Evolutionary conservation across 1,140 invertebrate genomes (phyloP).

Genomic region (Rhopalosiphum maidis): DNA sequence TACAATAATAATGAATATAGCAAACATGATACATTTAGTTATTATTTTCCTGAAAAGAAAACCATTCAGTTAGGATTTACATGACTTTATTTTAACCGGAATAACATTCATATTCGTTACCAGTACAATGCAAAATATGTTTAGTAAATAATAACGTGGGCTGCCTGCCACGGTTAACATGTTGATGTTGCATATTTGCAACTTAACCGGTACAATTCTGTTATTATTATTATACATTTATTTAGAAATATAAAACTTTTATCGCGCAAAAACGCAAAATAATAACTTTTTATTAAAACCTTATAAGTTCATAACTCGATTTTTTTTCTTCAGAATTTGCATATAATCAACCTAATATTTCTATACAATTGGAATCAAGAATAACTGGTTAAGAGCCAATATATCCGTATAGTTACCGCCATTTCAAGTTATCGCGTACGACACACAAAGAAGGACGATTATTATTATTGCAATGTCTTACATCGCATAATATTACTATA

Average conservation of each 20-base stretch:
- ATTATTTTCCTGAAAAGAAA: no score
- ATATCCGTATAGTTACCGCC: neutral
- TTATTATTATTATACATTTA: neutral
- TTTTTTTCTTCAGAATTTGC: neutral
- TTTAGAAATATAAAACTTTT: neutral
- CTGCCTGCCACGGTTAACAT: neutral
- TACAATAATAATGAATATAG: neutral
- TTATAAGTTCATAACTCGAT: neutral
- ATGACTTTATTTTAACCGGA: neutral
- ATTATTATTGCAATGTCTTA: neutral
- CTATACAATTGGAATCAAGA: neutral
- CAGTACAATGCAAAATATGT: no score
- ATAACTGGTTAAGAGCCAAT: constrained; percentile 9
- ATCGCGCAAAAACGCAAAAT: no score
- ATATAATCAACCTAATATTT: neutral
- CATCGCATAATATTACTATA: neutral
- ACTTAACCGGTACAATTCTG: neutral
- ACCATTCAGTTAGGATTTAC: neutral
- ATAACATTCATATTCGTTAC: neutral
- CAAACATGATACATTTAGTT: no score
- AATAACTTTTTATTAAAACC: no score
- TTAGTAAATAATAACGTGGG: no score
- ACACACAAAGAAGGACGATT: neutral
- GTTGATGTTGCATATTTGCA: neutral
- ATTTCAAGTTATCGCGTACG: neutral